Evolutionary conservation across 2,113 vertebrate genomes (phyloP).

Genomic region (Brachirus orientalis): DNA sequence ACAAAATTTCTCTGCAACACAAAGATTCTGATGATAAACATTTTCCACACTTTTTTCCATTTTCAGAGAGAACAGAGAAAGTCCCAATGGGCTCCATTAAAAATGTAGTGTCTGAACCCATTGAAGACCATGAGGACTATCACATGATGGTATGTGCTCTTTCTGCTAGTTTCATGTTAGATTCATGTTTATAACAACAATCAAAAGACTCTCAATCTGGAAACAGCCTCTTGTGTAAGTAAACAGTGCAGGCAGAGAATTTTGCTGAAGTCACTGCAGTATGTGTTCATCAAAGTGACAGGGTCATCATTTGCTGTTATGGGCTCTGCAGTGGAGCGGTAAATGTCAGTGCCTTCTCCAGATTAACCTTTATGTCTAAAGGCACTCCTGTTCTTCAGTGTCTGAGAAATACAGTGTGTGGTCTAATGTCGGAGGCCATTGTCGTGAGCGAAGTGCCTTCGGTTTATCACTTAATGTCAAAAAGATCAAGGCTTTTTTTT

Average conservation of each 20-base stretch:
- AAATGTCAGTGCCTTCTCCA: slow-evolving; percentile 56
- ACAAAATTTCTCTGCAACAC: neutral
- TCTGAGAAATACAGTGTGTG: slow-evolving; percentile 7
- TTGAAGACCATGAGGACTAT: slow-evolving; percentile 98
- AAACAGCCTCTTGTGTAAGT: neutral
- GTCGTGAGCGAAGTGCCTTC: slow-evolving; percentile 4
- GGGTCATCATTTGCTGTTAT: slow-evolving; percentile 29
- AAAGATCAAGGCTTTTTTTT: neutral
- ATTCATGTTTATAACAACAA: neutral
- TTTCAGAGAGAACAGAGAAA: slow-evolving; percentile 97
- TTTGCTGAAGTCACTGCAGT: slow-evolving; percentile 5
- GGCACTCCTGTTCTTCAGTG: slow-evolving; percentile 34
- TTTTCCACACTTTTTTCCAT: no score
- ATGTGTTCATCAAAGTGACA: slow-evolving; percentile 13
- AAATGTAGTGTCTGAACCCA: slow-evolving; percentile 97
- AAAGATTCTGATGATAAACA: neutral
- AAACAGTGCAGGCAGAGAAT: slow-evolving; percentile 6
- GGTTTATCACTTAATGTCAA: neutral
- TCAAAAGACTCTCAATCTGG: neutral
- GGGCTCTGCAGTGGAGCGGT: slow-evolving; percentile 20
- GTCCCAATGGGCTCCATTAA: slow-evolving; percentile 99
- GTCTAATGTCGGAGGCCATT: neutral
- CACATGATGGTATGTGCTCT: slow-evolving; percentile 92
- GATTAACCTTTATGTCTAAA: slow-evolving; percentile 54
- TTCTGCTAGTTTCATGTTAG: neutral